These are phyloP conservation scores for Halcyon badia DNA, from an alignment of 2,797 vertebrate species.

Conservation along the genomic window DNA sequence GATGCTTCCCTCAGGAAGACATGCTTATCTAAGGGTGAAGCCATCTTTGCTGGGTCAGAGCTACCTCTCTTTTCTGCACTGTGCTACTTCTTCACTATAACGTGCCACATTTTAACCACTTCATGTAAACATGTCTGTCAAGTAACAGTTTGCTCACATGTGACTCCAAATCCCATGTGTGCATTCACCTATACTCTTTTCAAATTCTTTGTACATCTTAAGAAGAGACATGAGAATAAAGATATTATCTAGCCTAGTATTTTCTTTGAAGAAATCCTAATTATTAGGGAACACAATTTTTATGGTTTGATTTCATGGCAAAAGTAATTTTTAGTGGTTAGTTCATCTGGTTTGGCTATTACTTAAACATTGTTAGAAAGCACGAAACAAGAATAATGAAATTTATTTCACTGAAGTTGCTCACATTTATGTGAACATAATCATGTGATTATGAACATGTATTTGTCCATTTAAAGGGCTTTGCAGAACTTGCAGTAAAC, in stretches of 20 bases:
- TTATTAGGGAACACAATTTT: background rate
- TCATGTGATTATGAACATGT: background rate
- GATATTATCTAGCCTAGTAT: background rate
- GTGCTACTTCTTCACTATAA: background rate
- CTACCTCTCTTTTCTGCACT: background rate
- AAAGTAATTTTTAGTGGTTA: background rate
- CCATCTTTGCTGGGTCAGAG: background rate
- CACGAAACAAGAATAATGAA: background rate
- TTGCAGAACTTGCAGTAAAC: background rate
- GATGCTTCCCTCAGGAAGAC: background rate
- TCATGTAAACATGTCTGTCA: background rate
- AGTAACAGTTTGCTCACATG: accelerated
- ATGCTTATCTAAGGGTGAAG: background rate
- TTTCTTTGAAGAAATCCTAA: background rate
- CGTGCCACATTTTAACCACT: background rate
- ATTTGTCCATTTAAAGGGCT: background rate
- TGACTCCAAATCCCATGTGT: background rate
- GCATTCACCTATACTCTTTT: accelerated
- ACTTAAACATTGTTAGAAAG: conserved; percentile 10
- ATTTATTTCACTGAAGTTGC: background rate
- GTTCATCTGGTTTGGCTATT: background rate
- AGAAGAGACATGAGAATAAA: background rate
- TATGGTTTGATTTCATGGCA: background rate
- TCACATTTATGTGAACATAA: background rate
- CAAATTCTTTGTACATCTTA: background rate